Conservation (phyloP, 2,797 vertebrate genomes). For the Alcedo quadribrachys region DNA sequence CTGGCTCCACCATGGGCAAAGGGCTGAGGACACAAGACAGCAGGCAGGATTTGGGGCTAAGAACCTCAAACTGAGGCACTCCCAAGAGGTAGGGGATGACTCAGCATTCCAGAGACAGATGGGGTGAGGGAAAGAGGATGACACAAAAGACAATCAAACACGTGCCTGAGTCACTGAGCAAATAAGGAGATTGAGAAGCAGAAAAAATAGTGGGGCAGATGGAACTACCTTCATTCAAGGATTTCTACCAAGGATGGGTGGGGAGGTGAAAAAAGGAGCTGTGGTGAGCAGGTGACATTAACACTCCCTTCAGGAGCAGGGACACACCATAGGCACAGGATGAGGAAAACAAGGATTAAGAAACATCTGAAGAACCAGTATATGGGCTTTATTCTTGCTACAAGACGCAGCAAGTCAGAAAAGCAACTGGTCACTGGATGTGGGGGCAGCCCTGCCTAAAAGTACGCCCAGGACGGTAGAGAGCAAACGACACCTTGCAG, state of each 20-base stretch:
- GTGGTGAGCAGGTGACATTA: not conserved
- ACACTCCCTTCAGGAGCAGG: not conserved
- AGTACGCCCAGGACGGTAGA: fast-evolving
- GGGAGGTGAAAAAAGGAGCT: not conserved
- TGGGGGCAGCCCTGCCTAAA: not conserved
- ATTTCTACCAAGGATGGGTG: not conserved
- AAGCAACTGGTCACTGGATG: not conserved
- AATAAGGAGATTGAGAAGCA: not conserved
- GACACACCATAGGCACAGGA: not conserved
- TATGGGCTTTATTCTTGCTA: not conserved
- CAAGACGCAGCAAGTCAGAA: not conserved
- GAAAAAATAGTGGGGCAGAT: not conserved
- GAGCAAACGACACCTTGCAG: not conserved
- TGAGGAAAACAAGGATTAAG: not conserved
- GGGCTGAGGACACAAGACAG: not conserved
- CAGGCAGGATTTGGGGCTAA: not conserved
- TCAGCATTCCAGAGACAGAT: constrained; percentile 17
- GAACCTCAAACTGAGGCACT: not conserved
- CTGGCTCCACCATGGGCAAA: not conserved
- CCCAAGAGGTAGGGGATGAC: not conserved
- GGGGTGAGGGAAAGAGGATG: not conserved
- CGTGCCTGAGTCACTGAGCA: not conserved
- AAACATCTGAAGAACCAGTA: not conserved
- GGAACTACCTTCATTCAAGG: not conserved
- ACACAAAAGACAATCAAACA: not conserved